These are phyloP conservation scores for Branchipolynoe longqiensis DNA, from an alignment of 2,888 invertebrate species.

Conservation along the genomic window DNA sequence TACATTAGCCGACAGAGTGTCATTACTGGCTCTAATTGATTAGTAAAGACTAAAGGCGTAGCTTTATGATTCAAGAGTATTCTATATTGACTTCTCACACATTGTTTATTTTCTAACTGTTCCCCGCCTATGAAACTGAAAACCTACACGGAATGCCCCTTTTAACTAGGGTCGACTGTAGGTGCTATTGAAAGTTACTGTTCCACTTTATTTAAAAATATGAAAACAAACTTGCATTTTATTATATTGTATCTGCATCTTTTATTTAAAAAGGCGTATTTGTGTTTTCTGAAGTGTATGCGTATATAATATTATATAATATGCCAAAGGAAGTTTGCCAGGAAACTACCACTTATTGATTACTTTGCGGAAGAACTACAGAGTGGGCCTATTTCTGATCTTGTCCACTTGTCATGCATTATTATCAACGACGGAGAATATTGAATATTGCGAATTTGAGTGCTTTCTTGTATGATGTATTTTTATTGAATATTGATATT, in stretches of 20 bases:
- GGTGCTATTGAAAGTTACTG: not conserved
- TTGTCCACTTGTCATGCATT: too few species aligned
- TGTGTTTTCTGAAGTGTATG: slow-evolving; percentile 3
- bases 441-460: slow-evolving; percentile 42
- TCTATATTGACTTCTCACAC: slow-evolving; percentile 44
- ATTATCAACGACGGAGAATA: not conserved
- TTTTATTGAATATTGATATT: slow-evolving; percentile 39
- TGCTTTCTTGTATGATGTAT: slow-evolving; percentile 26
- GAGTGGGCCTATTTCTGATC: too few species aligned
- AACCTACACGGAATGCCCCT: too few species aligned
- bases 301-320: too few species aligned
- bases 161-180: too few species aligned
- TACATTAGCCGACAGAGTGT: too few species aligned
- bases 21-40: too few species aligned
- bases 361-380: too few species aligned
- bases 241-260: slow-evolving; percentile 28
- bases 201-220: not conserved
- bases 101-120: too few species aligned
- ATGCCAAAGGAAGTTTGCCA: slow-evolving; percentile 8
- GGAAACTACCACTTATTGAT: slow-evolving; percentile 16
- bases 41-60: too few species aligned
- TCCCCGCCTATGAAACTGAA: too few species aligned
- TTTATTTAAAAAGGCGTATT: not conserved
- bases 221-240: slow-evolving; percentile 23
- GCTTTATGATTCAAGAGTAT: slow-evolving; percentile 45